A percentile compares a stretch with the other conserved stretches of the same genome.
Conservation (phyloP, 2,113 vertebrate species). For the Cyprinodon brontotheroides region DNA sequence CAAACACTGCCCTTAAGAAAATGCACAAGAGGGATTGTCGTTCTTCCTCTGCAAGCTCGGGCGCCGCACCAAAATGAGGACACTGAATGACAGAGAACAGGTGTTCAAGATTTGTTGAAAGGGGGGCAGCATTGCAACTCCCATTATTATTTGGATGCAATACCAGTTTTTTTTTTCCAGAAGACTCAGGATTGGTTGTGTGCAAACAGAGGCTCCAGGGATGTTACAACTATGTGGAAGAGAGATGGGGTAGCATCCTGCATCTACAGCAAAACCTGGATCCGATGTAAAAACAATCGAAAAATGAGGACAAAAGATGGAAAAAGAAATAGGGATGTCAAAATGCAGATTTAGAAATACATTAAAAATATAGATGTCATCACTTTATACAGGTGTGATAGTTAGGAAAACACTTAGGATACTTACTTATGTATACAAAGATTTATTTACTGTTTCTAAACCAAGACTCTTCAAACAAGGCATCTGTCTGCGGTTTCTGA, state of each 20-base stretch:
- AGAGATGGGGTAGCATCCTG: constrained; percentile 43
- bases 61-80: constrained; percentile 21
- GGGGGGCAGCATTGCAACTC: not conserved
- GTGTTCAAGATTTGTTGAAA: constrained; percentile 29
- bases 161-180: constrained; percentile 23
- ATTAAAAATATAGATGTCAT: not conserved
- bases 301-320: not conserved
- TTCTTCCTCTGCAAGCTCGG: constrained; percentile 4
- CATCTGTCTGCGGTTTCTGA: not conserved
- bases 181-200: constrained; percentile 36
- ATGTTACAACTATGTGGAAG: constrained; percentile 21
- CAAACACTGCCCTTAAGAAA: constrained; percentile 11
- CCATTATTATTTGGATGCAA: constrained; percentile 31
- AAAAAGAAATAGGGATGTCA: not conserved
- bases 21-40: not conserved
- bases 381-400: not conserved
- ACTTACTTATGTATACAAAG: not conserved
- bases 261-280: constrained; percentile 54
- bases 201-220: constrained; percentile 41
- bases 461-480: not conserved
- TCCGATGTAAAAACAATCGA: constrained; percentile 8
- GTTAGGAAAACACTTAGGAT: not conserved
- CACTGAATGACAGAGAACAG: constrained; percentile 16
- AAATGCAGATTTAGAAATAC: too few species aligned
- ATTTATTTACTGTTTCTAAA: not conserved